Base-by-base conservation (phyloP, 2,797 vertebrate species). In the Anguilla obscura region DNA sequence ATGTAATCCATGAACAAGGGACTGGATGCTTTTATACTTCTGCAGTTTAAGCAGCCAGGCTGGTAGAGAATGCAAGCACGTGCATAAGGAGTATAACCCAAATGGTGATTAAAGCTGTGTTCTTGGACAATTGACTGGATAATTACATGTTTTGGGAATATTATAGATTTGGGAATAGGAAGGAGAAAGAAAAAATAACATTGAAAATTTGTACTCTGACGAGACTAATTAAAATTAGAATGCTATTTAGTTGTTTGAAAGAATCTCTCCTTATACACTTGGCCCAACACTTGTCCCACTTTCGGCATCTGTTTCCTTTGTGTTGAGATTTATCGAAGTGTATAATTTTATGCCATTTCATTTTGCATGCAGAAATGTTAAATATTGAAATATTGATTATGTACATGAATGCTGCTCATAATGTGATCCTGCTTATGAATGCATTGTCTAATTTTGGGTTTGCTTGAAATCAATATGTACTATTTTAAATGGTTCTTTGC, bases 21-120 rank as follows among this genome's bases (percentile, higher is more conserved):
- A 89, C 87, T 90, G 90, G 88, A 90, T 89, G 36, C 86, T 88
- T 88, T 89, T 56, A 45, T 86, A 36, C 85, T 83, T 87, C 89
- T 79, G 80, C 52, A 89, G 88, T 90, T 85, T 58, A 86, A 85
- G 87, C 24, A 24, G 66, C 33, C 40, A 63, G 30, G 50, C 80
- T 40, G 56, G 80, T 56, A 30, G 80, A 45, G 74, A 79, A 18
- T 30, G 16, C 5, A 5, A 40, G 74, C 3, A 6, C 74, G 45
- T 0, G 36, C 16, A 24, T 1, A 33, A 16, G 69, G 10, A 74
- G 30, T 5, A 8, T 4, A 79, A 36, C 74, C 16, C 33, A 45
- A 40, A 21, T 45, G 74, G 36, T 40, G 36, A 79, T 36, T 33
- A 45, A 24, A 45, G 69, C 69, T 33, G 10, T 33, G 27, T 74